Percentiles rank a stretch among this genome's conserved stretches.
Evolutionary conservation across 2,113 vertebrate species (phyloP).

Genomic region (Noctilio leporinus): DNA sequence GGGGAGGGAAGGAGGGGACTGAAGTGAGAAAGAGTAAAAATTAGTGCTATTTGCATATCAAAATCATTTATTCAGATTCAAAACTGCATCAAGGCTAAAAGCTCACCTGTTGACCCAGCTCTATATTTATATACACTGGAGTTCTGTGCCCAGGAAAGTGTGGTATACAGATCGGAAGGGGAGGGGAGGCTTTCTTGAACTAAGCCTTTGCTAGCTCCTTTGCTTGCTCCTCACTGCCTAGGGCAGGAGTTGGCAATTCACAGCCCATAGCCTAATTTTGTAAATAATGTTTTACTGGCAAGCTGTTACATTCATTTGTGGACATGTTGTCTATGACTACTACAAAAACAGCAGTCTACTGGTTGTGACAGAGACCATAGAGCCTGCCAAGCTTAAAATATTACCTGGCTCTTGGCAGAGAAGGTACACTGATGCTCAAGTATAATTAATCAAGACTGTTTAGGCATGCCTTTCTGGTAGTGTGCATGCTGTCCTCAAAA

Average conservation of each 20-base stretch:
- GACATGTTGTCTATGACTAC: accelerated
- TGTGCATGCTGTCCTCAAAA: not conserved
- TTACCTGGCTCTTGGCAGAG: not conserved
- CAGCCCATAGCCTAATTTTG: not conserved
- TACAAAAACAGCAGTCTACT: not conserved
- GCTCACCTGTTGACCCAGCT: not conserved
- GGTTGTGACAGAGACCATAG: not conserved
- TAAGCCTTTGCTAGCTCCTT: accelerated
- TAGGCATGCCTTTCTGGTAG: no score
- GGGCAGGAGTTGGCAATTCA: not conserved
- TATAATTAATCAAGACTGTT: not conserved
- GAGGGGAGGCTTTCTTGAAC: not conserved
- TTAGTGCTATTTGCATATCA: not conserved
- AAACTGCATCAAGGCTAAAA: not conserved
- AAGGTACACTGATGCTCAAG: not conserved
- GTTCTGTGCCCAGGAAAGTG: no score
- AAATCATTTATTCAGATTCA: not conserved
- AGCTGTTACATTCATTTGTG: not conserved
- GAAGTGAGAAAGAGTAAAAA: not conserved
- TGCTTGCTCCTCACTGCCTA: accelerated
- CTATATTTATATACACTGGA: accelerated
- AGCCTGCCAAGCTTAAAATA: not conserved
- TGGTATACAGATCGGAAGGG: no score
- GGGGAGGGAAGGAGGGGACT: no score
- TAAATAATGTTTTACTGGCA: not conserved